These are phyloP conservation scores for Hippolais icterina DNA, from an alignment of 2,113 vertebrate species.

Conservation along the genomic window DNA sequence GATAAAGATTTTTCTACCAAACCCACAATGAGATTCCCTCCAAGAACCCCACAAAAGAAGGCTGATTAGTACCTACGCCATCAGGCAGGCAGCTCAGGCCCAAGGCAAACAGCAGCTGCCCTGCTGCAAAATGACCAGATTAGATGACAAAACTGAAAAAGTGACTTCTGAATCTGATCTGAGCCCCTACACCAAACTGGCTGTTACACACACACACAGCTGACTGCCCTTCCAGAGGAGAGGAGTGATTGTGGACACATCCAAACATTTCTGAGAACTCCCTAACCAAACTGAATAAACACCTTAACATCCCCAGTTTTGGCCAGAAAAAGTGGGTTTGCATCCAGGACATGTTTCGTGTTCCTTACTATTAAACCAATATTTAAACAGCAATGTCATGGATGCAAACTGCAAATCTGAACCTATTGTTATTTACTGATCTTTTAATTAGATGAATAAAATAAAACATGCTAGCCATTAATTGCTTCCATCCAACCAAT, in stretches of 20 bases:
- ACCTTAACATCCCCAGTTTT: rapidly evolving
- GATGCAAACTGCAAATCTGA: neutral
- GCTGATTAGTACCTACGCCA: neutral
- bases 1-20: neutral
- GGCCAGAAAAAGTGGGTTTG: neutral
- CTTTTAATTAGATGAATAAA: neutral
- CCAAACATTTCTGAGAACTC: neutral
- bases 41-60: neutral
- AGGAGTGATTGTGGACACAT: rapidly evolving
- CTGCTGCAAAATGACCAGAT: neutral
- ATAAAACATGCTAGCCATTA: neutral
- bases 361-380: neutral
- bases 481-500: neutral
- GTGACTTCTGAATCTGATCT: neutral
- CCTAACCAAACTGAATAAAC: neutral
- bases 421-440: neutral
- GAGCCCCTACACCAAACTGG: neutral
- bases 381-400: neutral
- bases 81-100: neutral
- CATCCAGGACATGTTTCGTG: neutral
- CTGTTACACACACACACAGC: neutral
- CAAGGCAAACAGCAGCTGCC: neutral
- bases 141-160: neutral
- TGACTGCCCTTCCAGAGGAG: neutral
- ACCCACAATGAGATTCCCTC: neutral